Conservation (phyloP, 35 echinoderm and acorn worm genomes). For the Anneissia japonica region DNA sequence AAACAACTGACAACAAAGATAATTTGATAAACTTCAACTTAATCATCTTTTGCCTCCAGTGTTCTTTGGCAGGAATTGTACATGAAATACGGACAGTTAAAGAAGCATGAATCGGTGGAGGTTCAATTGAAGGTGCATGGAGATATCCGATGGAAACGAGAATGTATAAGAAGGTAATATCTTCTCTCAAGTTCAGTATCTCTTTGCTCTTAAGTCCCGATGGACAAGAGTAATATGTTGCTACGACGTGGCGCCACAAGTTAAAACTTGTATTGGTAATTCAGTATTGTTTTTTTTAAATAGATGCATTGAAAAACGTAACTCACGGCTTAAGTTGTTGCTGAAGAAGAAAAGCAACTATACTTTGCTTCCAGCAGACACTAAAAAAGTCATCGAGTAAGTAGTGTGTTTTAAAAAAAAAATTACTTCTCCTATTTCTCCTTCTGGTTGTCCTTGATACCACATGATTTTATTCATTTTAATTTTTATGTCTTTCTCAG, state of each 20-base stretch:
- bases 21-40: too few species aligned
- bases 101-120: conserved; percentile 1
- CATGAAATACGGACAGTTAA: conserved; percentile 13
- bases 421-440: too few species aligned
- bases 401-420: too few species aligned
- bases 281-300: neutral
- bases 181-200: neutral
- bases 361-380: conserved; percentile 36
- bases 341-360: conserved; percentile 48
- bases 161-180: conserved; percentile 37
- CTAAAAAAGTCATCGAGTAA: conserved; percentile 42
- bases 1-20: too few species aligned
- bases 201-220: neutral
- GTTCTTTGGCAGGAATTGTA: conserved; percentile 33
- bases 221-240: neutral
- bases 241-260: neutral
- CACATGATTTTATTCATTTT: neutral
- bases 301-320: conserved; percentile 47
- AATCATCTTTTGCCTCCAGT: neutral
- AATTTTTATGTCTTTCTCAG: neutral
- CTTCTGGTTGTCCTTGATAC: too few species aligned
- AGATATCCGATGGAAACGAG: conserved; percentile 32
- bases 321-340: conserved; percentile 26
- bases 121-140: neutral
- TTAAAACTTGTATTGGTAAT: neutral